Conservation (phyloP, 2,888 invertebrate genomes). For the Drosophila helvetica region DNA sequence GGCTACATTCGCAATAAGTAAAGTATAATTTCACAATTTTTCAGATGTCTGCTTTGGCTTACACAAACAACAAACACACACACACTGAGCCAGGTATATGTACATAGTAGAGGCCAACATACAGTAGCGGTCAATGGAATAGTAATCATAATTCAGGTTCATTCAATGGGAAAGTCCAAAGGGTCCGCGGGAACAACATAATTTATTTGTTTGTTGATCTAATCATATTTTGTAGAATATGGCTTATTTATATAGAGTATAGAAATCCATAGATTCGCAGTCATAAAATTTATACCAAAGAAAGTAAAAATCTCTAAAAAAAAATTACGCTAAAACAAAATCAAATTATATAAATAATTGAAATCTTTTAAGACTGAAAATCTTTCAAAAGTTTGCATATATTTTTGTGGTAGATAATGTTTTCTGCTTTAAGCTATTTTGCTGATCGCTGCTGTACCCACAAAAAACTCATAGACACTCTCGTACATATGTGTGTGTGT, state of each 20-base stretch:
- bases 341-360: no score
- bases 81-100: not conserved
- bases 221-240: no score
- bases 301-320: no score
- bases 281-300: no score
- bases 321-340: no score
- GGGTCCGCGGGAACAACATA: no score
- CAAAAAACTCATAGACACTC: slow-evolving; percentile 7
- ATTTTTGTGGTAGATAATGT: not conserved
- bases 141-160: not conserved
- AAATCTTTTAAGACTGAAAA: no score
- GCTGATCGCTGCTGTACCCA: not conserved
- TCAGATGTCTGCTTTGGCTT: slow-evolving; percentile 58
- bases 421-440: not conserved
- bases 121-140: slow-evolving; percentile 5
- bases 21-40: slow-evolving; percentile 74
- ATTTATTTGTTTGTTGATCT: no score
- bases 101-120: not conserved
- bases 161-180: no score
- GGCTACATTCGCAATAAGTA: slow-evolving; percentile 45
- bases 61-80: slow-evolving; percentile 25
- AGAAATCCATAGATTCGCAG: no score
- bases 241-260: no score
- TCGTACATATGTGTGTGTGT: slow-evolving; percentile 16
- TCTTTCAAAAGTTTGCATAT: no score